Base-by-base conservation (phyloP, 2,113 vertebrate genomes). In the Pipa parva region DNA sequence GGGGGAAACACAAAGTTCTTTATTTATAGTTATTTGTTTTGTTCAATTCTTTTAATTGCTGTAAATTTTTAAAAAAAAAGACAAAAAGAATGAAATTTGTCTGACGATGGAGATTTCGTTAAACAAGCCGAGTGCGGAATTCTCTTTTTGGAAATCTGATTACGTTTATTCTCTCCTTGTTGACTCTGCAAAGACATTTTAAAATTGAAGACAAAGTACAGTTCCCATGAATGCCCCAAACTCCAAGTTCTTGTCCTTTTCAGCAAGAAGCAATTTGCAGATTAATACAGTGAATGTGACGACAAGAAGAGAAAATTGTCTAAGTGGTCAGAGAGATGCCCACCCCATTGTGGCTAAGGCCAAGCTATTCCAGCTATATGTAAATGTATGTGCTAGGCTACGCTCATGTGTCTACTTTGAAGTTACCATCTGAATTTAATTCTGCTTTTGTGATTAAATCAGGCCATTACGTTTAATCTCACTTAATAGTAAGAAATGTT, bases 391-490 rank as follows among this genome's bases (percentile, higher is more conserved):
- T 81, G 71, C 77, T 79, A 80, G 86, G 74, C 81, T 80, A 80
- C 81, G 85, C 79, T 79, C 83, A 72, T 85, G 84, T 80, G 83
- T 83, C 82, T 84, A 87, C 86, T 90, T 88, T 90, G 88, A 91
- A 89, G 87, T 88, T 78, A 82, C 85, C 87, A 87, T 88, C 89
- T 88, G 87, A 88, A 87, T 89, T 87, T 89, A 86, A 88, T 88
- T 88, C 87, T 85, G 84, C 77, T 77, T 91, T 90, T 90, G 87
- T 90, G 84, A 86, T 86, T 80, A 86, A 89, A 89, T 88, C 87
- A 88, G 86, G 81, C 88, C 82, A 89, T 88, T 89, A 89, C 86
- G 83, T 87, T 87, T 91, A 89, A 91, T 90, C 88, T 90, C 87
- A 89, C 87, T 89, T 90, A 91, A 90, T 90, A 88, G 87, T 88